phyloP scores from a whole-genome alignment of 35 echinoderm and acorn worm genomes.

The Heliocidaris erythrogramma region DNA sequence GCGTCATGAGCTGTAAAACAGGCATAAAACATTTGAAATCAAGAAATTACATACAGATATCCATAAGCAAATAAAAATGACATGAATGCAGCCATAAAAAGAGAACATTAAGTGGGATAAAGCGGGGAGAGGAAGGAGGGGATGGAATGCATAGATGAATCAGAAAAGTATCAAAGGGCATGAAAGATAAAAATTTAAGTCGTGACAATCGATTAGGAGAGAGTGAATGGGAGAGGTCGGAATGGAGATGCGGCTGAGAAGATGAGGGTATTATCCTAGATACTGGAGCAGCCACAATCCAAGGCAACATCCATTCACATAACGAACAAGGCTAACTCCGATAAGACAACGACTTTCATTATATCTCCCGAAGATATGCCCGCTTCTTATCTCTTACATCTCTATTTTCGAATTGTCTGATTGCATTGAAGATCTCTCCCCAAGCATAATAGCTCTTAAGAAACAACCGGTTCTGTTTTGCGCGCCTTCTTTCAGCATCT shows the following conservation, averaged over 20 bases:
- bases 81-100: not conserved
- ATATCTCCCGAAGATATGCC: not conserved
- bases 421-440: not conserved
- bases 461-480: constrained; percentile 6
- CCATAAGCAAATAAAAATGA: not conserved
- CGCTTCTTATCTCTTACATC: constrained; percentile 9
- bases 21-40: too few species aligned
- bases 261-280: not conserved
- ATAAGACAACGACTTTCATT: not conserved
- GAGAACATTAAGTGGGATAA: not conserved
- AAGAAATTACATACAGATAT: too few species aligned
- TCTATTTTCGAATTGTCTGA: not conserved
- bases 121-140: not conserved
- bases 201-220: not conserved
- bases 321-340: constrained; percentile 8
- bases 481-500: not conserved
- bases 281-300: not conserved
- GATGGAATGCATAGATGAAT: not conserved
- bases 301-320: not conserved
- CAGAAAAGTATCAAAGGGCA: not conserved
- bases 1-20: not conserved
- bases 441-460: not conserved
- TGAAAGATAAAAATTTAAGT: not conserved
- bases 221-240: not conserved
- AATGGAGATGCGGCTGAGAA: not conserved